Evolutionary conservation across 2,888 invertebrate genomes (phyloP), one percentile per base, ranked within the genome.

Genomic region (Portevinia maculata): DNA sequence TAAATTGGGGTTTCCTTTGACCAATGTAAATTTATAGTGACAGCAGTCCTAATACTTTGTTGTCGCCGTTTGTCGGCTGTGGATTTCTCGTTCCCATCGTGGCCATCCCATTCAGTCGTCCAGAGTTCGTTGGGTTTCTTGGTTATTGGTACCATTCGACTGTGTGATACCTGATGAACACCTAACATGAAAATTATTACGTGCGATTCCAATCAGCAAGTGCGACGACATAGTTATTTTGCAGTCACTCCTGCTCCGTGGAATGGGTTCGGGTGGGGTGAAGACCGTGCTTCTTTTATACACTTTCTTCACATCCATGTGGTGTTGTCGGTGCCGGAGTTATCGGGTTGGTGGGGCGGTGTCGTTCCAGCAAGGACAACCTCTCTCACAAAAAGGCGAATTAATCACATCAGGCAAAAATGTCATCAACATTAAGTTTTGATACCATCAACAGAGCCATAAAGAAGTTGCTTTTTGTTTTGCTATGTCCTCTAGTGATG

Each of bases 371-470:
- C 71, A 71, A 81, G 76, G 64, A 75, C 64, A 76, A 76, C 57
- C 64, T 50, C 78, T 71, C 83, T 76, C 57, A 52, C 74, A 78
- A 83, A 81, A 83, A 84, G n/a, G 55, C 71, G 69, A 84, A 84
- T 84, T 84, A 84, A 84, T 84, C 83, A 84, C 83, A 79, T 84
- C 83, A 84, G 65, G 83, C 83, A 84, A 84, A 84, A 84, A 84
- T 84, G 83, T 84, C 83, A 84, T 84, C 83, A 84, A 53, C 83
- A 84, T 84, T 84, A 84, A 84, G 79, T 84, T 79, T 79, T 84
- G 83, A 84, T 84, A 84, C 79, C 83, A 84, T 84, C 83, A 84
- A 73, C 79, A 69, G 62, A 73, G 78, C 79, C 79, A 79, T 84
- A 84, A 84, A 84, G 83, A 84, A 79, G 79, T 73, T 76, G 39